Conservation (phyloP, 2,888 invertebrate genomes). For the Leptopterna dolabrata region DNA sequence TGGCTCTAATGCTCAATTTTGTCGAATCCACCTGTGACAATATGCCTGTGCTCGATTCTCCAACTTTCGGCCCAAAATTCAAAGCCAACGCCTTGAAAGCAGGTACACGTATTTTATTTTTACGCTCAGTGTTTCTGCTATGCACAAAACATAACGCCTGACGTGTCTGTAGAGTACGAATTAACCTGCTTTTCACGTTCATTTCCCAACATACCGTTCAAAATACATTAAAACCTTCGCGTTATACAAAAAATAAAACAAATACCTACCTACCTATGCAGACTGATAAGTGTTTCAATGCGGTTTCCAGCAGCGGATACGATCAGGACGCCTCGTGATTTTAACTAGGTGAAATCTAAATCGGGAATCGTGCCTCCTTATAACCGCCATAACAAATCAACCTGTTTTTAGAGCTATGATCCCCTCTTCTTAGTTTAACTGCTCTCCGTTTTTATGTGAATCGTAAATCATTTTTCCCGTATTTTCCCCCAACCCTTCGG, state of each 20-base stretch:
- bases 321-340: constrained; percentile 40
- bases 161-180: background rate
- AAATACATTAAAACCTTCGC: background rate
- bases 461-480: background rate
- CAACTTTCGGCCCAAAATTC: constrained; percentile 77
- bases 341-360: constrained; percentile 58
- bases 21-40: background rate
- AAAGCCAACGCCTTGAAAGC: constrained; percentile 81
- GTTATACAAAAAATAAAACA: too few species aligned
- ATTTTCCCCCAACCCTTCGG: constrained; percentile 1
- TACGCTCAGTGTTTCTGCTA: background rate
- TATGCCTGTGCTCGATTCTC: constrained; percentile 62
- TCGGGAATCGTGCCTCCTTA: constrained; percentile 41
- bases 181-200: background rate
- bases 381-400: constrained; percentile 52
- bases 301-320: constrained; percentile 12
- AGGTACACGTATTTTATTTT: constrained; percentile 69
- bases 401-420: constrained; percentile 47
- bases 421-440: background rate
- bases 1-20: background rate
- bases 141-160: background rate
- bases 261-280: background rate
- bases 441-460: background rate
- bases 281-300: background rate
- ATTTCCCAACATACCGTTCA: background rate